phyloP scores from a whole-genome alignment of 2,888 invertebrate species.

The Xestia c-nigrum region DNA sequence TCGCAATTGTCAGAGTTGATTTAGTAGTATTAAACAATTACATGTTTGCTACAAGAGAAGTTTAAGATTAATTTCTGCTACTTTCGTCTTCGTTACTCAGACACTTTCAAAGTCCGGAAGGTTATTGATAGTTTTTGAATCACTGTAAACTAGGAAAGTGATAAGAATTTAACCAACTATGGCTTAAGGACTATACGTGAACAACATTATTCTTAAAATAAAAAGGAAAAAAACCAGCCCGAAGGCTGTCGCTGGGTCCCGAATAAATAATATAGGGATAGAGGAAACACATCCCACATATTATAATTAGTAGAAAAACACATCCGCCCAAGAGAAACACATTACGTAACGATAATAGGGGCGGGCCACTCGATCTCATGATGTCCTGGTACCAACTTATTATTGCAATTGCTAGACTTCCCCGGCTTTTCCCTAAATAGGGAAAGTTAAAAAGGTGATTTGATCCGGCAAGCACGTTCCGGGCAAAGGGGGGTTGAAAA shows the following conservation, averaged over 20 bases:
- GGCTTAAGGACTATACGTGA: background rate
- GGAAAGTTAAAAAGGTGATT: constrained; percentile 91
- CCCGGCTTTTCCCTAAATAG: constrained; percentile 88
- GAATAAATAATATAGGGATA: constrained; percentile 13
- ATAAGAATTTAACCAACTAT: background rate
- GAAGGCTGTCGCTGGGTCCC: too few relatives aligned
- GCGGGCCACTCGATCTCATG: constrained; percentile 80
- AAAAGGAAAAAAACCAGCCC: background rate
- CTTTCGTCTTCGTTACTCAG: background rate
- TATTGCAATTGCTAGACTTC: constrained; percentile 88
- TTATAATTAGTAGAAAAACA: constrained; percentile 72
- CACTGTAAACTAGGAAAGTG: too few relatives aligned
- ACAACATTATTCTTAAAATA: background rate
- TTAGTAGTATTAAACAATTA: constrained; percentile 30
- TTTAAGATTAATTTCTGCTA: constrained; percentile 5
- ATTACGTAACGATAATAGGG: constrained; percentile 80
- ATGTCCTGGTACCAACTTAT: constrained; percentile 82
- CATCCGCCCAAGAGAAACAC: constrained; percentile 67
- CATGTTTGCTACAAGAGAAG: background rate
- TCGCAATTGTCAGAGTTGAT: constrained; percentile 42
- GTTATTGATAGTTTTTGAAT: background rate
- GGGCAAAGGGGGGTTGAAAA: constrained; percentile 61
- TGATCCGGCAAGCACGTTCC: constrained; percentile 86
- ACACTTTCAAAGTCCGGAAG: background rate
- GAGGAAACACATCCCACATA: constrained; percentile 57